Conservation (phyloP, 1,140 invertebrate genomes). For the Dendroctonus valens region DNA sequence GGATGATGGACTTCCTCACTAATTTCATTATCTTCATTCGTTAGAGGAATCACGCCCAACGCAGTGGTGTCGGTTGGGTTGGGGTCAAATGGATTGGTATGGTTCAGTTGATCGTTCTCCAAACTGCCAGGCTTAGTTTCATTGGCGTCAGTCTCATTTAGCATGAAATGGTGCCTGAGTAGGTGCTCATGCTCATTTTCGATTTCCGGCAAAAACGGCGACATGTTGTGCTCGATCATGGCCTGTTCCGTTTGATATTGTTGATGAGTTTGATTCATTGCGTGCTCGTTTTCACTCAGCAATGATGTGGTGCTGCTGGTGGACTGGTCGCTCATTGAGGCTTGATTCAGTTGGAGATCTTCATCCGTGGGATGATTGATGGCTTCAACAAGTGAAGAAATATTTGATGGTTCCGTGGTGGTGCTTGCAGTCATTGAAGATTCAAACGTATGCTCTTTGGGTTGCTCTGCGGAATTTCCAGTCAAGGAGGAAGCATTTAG, state of each 20-base stretch:
- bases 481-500: no score
- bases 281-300: background rate
- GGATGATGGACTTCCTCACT: constrained; percentile 1
- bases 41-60: constrained; percentile 35
- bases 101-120: constrained; percentile 49
- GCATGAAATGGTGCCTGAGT: constrained; percentile 27
- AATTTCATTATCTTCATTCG: constrained; percentile 34
- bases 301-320: no score
- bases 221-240: constrained; percentile 52
- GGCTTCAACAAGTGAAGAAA: no score
- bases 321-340: no score
- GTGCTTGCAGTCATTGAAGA: no score
- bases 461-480: no score
- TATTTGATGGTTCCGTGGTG: no score
- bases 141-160: constrained; percentile 33
- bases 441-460: no score
- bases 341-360: no score
- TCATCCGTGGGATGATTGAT: no score
- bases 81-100: constrained; percentile 46
- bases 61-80: constrained; percentile 34
- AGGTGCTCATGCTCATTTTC: constrained; percentile 54
- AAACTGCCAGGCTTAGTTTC: constrained; percentile 40
- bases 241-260: constrained; percentile 21
- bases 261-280: constrained; percentile 25
- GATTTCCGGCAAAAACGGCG: constrained; percentile 62